Evolutionary conservation across 2,888 invertebrate genomes (phyloP), one percentile per base, ranked within the genome.

Genomic region (Ashinkailepas kermadecensis): DNA sequence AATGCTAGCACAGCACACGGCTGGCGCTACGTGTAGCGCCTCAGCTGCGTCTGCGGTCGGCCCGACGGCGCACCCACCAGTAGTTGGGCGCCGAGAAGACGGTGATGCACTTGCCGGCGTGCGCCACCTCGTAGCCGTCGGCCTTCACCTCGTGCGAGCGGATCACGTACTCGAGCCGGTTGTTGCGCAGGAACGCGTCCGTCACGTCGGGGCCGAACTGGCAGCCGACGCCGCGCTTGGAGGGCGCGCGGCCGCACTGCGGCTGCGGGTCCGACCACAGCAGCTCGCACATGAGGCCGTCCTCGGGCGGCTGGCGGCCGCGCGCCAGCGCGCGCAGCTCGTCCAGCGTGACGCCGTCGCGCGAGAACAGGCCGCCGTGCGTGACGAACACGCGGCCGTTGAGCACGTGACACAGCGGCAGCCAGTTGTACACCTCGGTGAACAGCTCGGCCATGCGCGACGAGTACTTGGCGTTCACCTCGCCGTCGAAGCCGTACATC

Each of bases 71-170:
- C 56, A 81, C 89, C 88, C 88, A 96, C 96, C 99, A 99, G 91
- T 99, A 99, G 88, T 99, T 99, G 84, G 99, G 99, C 85, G 99
- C 99, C 1, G 98, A 98, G 90, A 99, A 99, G 80, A 99, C 97
- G 18, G 99, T 99, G 87, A 99, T 95, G 87, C 99, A 99, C 87
- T 95, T 95, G 65, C 96, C 97, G 86, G 95, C 92, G 87, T 99
- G 99, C 58, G 95, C 94, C 78, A 95, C 89, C 88, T 99, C 99
- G 87, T 97, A 99, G 0, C 99, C 99, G 82, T 95, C 94, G 85
- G 94, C 93, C 89, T 99, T 99, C 81, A 99, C 98, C 88, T 99
- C 99, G 88, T 99, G 99, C 1, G 83, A 83, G 82, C 99, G 91
- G 82, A 99, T 94, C 85, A 99, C 89, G 88, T 99, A 99, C 86